Evolutionary conservation across 1,140 invertebrate genomes (phyloP).

Genomic region (Pectinophora gossypiella): DNA sequence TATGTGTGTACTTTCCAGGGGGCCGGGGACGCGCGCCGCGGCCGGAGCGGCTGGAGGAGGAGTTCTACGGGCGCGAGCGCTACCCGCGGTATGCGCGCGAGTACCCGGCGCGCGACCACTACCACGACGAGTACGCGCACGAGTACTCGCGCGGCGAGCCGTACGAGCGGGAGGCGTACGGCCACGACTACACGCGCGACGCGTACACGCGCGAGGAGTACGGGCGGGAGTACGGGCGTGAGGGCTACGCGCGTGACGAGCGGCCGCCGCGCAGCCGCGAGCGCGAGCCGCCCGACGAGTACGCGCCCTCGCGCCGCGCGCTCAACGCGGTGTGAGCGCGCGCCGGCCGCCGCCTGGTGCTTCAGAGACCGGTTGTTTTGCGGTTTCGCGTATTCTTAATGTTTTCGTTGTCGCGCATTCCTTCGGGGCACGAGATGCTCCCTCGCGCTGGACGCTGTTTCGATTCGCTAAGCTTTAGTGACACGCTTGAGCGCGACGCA

Average conservation of each 20-base stretch:
- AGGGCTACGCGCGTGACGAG: constrained; percentile 42
- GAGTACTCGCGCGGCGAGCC: constrained; percentile 21
- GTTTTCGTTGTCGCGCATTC: constrained; percentile 15
- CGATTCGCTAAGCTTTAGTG: constrained; percentile 57
- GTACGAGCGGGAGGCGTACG: constrained; percentile 19
- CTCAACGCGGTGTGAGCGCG: constrained; percentile 29
- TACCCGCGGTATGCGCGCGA: constrained; percentile 55
- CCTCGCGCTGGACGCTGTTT: constrained; percentile 27
- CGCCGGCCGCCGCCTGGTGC: constrained; percentile 54
- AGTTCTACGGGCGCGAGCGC: constrained; percentile 63
- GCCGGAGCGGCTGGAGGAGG: constrained; percentile 64
- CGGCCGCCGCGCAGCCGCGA: constrained; percentile 35
- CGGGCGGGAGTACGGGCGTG: constrained; percentile 24
- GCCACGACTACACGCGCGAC: constrained; percentile 32
- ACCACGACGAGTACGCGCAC: constrained; percentile 36
- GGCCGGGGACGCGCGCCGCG: constrained; percentile 52
- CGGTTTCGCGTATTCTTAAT: constrained; percentile 28
- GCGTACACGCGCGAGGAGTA: constrained; percentile 15
- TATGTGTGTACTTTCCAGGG: constrained; percentile 28
- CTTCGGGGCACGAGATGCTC: not conserved
- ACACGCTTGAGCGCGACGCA: constrained; percentile 34
- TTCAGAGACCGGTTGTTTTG: constrained; percentile 24
- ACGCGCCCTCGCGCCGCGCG: constrained; percentile 18
- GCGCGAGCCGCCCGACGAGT: constrained; percentile 51
- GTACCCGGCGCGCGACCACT: constrained; percentile 47